A percentile compares a stretch with the other conserved stretches of the same genome.
These are phyloP conservation scores for Aphidius colemani DNA, from an alignment of 2,888 invertebrate genomes.

Conservation along the genomic window DNA sequence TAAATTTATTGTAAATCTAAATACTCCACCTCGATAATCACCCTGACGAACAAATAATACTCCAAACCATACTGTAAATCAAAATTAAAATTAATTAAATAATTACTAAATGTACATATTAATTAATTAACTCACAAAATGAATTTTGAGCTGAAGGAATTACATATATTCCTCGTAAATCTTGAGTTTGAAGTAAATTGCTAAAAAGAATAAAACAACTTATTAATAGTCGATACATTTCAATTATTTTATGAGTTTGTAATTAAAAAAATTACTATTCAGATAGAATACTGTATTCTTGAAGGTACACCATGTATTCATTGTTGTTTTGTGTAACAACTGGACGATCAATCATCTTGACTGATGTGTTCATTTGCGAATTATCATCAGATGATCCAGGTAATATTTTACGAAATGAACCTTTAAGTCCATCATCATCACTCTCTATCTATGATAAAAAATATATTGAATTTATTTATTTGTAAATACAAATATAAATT, in stretches of 20 bases:
- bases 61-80: conserved; percentile 83
- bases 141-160: conserved; percentile 88
- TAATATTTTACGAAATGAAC: conserved; percentile 65
- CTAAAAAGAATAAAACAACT: conserved; percentile 63
- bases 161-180: conserved; percentile 86
- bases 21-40: conserved; percentile 85
- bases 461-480: background rate
- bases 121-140: conserved; percentile 68
- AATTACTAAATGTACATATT: background rate
- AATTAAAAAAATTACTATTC: conserved; percentile 79
- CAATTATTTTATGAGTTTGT: conserved; percentile 3
- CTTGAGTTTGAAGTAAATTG: conserved; percentile 83
- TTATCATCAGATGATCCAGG: conserved; percentile 62
- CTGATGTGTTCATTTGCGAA: conserved; percentile 67
- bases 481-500: background rate
- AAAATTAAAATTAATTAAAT: conserved; percentile 21
- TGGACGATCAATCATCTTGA: conserved; percentile 64
- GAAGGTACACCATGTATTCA: conserved; percentile 76
- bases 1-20: conserved; percentile 84
- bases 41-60: conserved; percentile 89
- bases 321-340: conserved; percentile 65
- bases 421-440: conserved; percentile 57
- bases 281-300: conserved; percentile 88
- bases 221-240: background rate
- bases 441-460: conserved; percentile 43